Base-by-base conservation (phyloP, 1,140 invertebrate genomes). In the Drosophila subobscura region DNA sequence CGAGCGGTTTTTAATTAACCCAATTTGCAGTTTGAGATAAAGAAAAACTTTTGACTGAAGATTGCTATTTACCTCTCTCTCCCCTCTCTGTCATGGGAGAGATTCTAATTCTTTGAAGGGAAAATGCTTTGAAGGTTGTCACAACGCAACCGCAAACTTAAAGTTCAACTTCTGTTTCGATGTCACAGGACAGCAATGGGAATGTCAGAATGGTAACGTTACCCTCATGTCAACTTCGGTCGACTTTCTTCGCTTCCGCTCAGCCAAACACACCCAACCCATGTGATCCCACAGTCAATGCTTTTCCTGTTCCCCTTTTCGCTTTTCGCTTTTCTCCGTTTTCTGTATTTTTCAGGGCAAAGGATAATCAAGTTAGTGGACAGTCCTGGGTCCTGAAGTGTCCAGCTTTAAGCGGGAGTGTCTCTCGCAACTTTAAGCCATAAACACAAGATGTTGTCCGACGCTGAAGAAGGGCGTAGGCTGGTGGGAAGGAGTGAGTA, bases 1-100 rank as follows among this genome's bases (percentile, higher is more conserved):
- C 81, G 73, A 85, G 81, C 74, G 67, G 65, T 86, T 85, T 85
- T 85, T 85, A 85, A 85, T 88, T 85, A 85, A 85, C 81, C 81
- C 85, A 85, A 85, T 85, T 85, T 85, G 78, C 74, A 81, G 77
- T 75, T 52, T 77, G 45, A 61, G 77, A 56, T 55, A 6, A 44
- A 57, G 50, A 81, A 75, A 70, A 85, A 61, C 71, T 80, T 71
- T 79, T 59, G 53, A 29, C 53, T 52, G 67, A 74, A 86, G 75
- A 86, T 86, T 80, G 51, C 47, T 72, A 25, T 29, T 59, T 50
- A n/a, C 41, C 20, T 55, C 23, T 66, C 40, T 53, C 7, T 16
- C 44, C 45, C 25, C 33, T 55, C 41, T 46, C 16, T 72, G 3
- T 6, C 25, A 5, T 27, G 25, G 6, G 25, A 27, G 25, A 16